phyloP scores from a whole-genome alignment of 2,888 invertebrate species.

The Thalpophila matura region DNA sequence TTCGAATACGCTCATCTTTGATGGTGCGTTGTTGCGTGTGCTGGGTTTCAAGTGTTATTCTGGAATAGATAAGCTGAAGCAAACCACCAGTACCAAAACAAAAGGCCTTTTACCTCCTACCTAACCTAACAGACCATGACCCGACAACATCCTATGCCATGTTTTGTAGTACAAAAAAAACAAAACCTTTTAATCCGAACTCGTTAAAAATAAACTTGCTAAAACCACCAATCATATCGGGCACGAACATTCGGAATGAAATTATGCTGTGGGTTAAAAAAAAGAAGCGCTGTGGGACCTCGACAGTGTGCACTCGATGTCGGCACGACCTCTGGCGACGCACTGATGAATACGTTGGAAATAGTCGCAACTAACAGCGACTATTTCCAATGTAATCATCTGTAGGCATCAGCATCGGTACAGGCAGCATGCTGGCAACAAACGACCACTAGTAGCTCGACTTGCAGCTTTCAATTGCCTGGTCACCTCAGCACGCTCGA shows the following conservation, averaged over 20 bases:
- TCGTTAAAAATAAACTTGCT: constrained; percentile 2
- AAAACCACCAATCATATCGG: background rate
- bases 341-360: too few relatives aligned
- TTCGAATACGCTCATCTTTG: constrained; percentile 68
- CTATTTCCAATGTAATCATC: too few relatives aligned
- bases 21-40: constrained; percentile 14
- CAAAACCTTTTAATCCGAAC: background rate
- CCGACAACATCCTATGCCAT: background rate
- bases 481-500: constrained; percentile 36
- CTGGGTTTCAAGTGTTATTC: constrained; percentile 1
- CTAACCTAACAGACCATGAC: background rate
- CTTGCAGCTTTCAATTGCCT: too few relatives aligned
- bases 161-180: background rate
- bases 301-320: too few relatives aligned
- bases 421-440: too few relatives aligned
- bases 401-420: too few relatives aligned
- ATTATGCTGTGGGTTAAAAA: too few relatives aligned
- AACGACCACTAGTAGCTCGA: too few relatives aligned
- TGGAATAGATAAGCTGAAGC: background rate
- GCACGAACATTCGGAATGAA: background rate
- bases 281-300: too few relatives aligned
- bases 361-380: too few relatives aligned
- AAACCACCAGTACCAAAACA: background rate
- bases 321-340: too few relatives aligned
- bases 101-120: too few relatives aligned